Evolutionary conservation across 1,140 invertebrate genomes (phyloP).

Genomic region (Armadillidium nasatum): DNA sequence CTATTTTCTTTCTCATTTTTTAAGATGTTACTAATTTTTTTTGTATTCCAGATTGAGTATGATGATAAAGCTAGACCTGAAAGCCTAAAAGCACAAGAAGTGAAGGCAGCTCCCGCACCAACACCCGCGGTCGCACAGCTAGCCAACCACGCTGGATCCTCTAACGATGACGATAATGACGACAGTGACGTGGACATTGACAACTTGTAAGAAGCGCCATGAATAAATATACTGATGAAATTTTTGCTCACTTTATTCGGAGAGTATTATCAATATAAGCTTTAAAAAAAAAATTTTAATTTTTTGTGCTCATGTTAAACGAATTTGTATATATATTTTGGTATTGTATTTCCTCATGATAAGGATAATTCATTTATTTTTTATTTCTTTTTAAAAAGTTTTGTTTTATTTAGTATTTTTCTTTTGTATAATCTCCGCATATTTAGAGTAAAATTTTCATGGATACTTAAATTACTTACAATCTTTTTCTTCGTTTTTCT

Average conservation of each 20-base stretch:
- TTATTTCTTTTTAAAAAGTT: too few relatives aligned
- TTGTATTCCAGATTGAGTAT: constrained; percentile 68
- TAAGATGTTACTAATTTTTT: constrained; percentile 32
- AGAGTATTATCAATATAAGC: not conserved
- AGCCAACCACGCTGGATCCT: constrained; percentile 40
- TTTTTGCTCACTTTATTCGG: not conserved
- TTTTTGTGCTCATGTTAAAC: not conserved
- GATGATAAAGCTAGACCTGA: constrained; percentile 74
- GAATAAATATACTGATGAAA: not conserved
- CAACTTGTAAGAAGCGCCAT: constrained; percentile 65
- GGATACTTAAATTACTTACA: too few relatives aligned
- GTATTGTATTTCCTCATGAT: too few relatives aligned
- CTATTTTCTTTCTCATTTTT: constrained; percentile 21
- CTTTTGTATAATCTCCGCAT: too few relatives aligned
- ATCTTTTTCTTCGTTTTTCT: too few relatives aligned
- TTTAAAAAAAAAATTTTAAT: too few relatives aligned
- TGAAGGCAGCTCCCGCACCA: constrained; percentile 48
- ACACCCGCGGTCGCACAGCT: constrained; percentile 52
- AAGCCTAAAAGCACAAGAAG: constrained; percentile 62
- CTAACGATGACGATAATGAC: constrained; percentile 59
- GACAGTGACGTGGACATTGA: constrained; percentile 73
- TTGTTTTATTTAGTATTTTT: too few relatives aligned
- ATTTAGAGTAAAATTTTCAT: too few relatives aligned
- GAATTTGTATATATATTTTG: not conserved
- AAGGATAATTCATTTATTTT: too few relatives aligned